A percentile compares a stretch with the other conserved stretches of the same genome.
Evolutionary conservation across 2,113 vertebrate genomes (phyloP).

Genomic region (Zosterops pallidus): DNA sequence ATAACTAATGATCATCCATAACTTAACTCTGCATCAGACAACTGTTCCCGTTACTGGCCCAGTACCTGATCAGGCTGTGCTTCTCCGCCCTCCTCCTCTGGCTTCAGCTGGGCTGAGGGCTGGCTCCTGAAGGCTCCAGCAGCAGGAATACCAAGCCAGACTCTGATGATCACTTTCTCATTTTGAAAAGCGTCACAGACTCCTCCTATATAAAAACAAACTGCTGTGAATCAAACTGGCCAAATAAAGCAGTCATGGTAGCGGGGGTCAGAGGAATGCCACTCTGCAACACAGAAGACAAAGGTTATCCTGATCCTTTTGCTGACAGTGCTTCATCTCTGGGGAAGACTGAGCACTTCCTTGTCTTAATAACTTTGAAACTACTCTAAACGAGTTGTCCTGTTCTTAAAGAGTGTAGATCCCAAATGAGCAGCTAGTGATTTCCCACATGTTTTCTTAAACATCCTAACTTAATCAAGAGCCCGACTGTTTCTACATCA

Average conservation of each 20-base stretch:
- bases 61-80: slow-evolving; percentile 61
- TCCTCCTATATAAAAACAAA: slow-evolving; percentile 40
- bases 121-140: not conserved
- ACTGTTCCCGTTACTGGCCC: not conserved
- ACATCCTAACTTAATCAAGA: not conserved
- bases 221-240: not conserved
- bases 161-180: slow-evolving; percentile 38
- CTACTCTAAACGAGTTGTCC: not conserved
- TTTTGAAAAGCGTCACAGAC: slow-evolving; percentile 3
- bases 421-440: not conserved
- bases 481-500: not conserved
- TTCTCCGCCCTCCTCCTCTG: slow-evolving; percentile 9
- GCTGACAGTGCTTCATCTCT: not conserved
- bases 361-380: not conserved
- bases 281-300: not conserved
- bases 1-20: not conserved
- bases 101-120: not conserved
- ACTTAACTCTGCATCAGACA: not conserved
- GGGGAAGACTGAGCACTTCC: not conserved
- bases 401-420: not conserved
- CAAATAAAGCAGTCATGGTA: not conserved
- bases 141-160: not conserved
- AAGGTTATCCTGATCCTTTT: not conserved
- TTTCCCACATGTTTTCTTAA: not conserved
- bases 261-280: accelerated